phyloP scores from a whole-genome alignment of 2,888 invertebrate genomes.

The Athetis lepigone region DNA sequence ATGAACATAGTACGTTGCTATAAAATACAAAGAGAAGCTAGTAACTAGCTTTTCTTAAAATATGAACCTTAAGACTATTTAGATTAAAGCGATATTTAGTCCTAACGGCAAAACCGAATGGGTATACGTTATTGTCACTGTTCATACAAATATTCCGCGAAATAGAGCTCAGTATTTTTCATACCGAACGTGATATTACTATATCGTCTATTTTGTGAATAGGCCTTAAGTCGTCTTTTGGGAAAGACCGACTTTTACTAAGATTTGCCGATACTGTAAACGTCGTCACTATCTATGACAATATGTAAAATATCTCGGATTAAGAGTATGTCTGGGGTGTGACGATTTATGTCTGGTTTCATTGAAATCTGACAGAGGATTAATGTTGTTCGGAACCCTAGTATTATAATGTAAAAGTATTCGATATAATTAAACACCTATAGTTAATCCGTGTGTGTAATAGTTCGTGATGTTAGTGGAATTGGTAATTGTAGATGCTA shows the following conservation, averaged over 20 bases:
- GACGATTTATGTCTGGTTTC: conserved; percentile 14
- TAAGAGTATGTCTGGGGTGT: not conserved
- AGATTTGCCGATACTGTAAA: conserved; percentile 6
- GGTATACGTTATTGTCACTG: not conserved
- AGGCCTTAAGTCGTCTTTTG: conserved; percentile 33
- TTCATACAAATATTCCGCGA: conserved; percentile 24
- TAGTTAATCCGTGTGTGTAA: too few relatives aligned
- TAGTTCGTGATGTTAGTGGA: too few relatives aligned
- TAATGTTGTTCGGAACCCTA: not conserved
- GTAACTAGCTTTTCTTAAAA: too few relatives aligned
- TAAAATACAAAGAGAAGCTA: too few relatives aligned
- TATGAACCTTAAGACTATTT: too few relatives aligned
- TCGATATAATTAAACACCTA: too few relatives aligned
- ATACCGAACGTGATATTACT: conserved; percentile 11
- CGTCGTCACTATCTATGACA: conserved; percentile 10
- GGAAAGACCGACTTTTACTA: conserved; percentile 20
- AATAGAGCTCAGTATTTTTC: conserved; percentile 15
- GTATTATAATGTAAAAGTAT: not conserved
- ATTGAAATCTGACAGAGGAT: conserved; percentile 35
- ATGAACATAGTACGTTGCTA: too few relatives aligned
- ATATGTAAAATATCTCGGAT: conserved; percentile 24
- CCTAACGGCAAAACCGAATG: not conserved
- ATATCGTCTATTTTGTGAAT: conserved; percentile 24
- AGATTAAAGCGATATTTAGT: not conserved
- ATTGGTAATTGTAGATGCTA: too few relatives aligned